Conservation (phyloP, 2,113 vertebrate species). For the Mastomys natalensis region DNA sequence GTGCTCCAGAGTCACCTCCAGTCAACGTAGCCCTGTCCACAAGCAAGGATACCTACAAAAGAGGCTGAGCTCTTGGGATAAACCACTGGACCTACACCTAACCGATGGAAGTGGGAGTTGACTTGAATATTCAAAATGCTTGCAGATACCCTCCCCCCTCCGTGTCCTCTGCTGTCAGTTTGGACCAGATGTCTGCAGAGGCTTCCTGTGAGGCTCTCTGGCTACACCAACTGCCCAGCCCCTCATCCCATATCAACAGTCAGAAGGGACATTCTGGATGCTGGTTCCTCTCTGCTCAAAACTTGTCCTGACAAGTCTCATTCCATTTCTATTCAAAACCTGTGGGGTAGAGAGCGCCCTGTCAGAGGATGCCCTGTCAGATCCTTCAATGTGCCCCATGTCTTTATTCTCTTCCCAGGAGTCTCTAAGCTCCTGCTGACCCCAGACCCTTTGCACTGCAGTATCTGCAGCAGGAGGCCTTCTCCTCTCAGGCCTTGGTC, state of each 20-base stretch:
- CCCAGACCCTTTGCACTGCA: background rate
- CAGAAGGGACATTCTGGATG: background rate
- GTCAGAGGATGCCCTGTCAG: background rate
- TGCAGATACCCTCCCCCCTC: background rate
- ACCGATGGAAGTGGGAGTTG: background rate
- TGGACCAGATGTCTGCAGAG: background rate
- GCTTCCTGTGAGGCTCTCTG: background rate
- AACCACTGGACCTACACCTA: background rate
- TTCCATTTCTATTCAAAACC: background rate
- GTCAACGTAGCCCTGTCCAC: background rate
- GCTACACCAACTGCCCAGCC: background rate
- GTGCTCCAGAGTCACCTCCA: background rate
- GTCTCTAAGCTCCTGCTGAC: background rate
- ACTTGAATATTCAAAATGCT: background rate
- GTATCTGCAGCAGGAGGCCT: background rate
- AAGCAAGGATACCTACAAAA: background rate
- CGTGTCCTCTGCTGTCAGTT: background rate
- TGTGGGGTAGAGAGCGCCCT: background rate
- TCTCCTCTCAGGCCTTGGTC: background rate
- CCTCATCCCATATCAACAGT: background rate
- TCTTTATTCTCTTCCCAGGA: background rate
- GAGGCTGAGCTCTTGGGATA: background rate
- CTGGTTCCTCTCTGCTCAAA: background rate
- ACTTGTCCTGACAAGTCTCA: background rate
- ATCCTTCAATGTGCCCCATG: background rate